These are phyloP conservation scores for Drosophila planitibia DNA, from an alignment of 2,888 invertebrate species.

Conservation along the genomic window DNA sequence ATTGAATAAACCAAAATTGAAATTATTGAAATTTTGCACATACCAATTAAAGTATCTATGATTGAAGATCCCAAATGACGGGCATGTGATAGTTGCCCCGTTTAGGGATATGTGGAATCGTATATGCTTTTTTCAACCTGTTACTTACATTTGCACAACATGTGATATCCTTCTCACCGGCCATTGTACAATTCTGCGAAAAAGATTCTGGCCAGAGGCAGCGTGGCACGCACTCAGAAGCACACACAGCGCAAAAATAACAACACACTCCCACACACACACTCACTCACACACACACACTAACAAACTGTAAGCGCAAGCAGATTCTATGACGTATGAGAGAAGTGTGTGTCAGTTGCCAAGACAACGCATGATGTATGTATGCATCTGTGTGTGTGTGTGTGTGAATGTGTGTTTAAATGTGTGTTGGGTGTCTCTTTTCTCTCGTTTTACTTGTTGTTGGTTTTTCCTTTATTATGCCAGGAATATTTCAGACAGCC, in stretches of 20 bases:
- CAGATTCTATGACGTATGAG: constrained; percentile 68
- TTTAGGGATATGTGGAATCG: not conserved
- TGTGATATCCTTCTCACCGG: not conserved
- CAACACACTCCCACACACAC: constrained; percentile 12
- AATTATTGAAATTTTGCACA: not conserved
- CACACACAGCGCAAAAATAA: not conserved
- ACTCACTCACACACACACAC: constrained; percentile 23
- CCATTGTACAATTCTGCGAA: constrained; percentile 1
- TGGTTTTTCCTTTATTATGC: constrained; percentile 18
- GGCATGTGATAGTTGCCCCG: accelerated
- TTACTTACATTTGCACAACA: not conserved
- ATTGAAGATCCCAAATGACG: not conserved
- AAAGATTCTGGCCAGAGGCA: constrained; percentile 7
- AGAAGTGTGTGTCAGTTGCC: constrained; percentile 61
- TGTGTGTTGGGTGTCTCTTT: constrained; percentile 18
- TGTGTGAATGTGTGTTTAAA: not conserved
- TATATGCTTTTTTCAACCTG: not conserved
- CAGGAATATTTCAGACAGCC: constrained; percentile 26
- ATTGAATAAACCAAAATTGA: not conserved
- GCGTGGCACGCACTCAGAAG: not conserved
- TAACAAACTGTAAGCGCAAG: constrained; percentile 13
- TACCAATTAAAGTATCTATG: not conserved
- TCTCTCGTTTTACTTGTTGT: constrained; percentile 8
- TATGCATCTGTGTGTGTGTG: not conserved
- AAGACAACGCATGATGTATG: constrained; percentile 50